Base-by-base conservation (phyloP, 1,140 invertebrate species). In the Idris sp. region DNA sequence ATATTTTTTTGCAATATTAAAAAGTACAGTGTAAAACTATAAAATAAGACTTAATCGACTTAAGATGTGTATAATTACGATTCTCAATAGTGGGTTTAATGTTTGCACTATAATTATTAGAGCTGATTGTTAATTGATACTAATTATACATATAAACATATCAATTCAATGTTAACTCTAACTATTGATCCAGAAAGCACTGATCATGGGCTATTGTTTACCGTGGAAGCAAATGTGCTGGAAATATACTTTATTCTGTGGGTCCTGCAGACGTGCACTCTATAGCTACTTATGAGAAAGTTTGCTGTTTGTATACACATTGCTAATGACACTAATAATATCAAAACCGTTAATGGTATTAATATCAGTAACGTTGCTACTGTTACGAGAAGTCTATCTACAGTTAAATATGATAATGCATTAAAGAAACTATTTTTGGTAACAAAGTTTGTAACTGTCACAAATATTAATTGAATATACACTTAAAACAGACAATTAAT, bases 291-390 rank as follows among this genome's bases (percentile, higher is more conserved):
- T 46, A 46, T 46, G 43, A 31, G 43, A 46, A 46, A 46, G 43
- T 46, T 46, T 46, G 19, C 13, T 16, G 25, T 46, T 30, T 31
- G 43, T 46, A 46, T 16, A 46, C 43, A 46, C 43, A 46, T 31
- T 46, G 43, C 43, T 46, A 46, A 46, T 46, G 43, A 46, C 43
- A 46, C 43, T 51, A 36, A 51, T 36, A 36, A 33, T 35, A 51
- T 35, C 19, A 51, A 51, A 19, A 51, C 48, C 31, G 26, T 18
- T 19, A 51, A 9, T 36, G 33, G 48, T 51, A 51, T 51, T 51
- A 51, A 51, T 51, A 51, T 36, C 48, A 51, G 31, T 33, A 28
- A 51, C 11, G 28, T 36, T 36, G 33, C 48, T 36, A 31, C 48
- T 51, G 31, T 36, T 36, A 51, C 31, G 48, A 51, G 48, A 36